These are phyloP conservation scores for Beroe forskalii DNA, from an alignment of 37 sponge, comb jelly and placozoan species.

Conservation along the genomic window DNA sequence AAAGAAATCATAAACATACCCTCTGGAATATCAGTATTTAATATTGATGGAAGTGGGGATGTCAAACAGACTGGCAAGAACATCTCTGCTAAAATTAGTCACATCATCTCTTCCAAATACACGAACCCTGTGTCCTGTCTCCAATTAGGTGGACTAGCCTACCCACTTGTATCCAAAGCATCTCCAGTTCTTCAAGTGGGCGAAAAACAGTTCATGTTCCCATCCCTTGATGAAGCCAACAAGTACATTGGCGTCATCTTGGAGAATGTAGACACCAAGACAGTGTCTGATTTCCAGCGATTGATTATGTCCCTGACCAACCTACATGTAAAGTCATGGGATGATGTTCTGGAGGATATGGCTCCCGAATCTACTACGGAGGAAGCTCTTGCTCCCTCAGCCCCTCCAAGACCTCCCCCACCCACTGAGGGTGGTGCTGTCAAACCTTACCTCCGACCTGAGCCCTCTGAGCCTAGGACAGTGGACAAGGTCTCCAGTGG, in stretches of 20 bases:
- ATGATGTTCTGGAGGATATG: slow-evolving; percentile 12
- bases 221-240: slow-evolving; percentile 44
- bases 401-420: slow-evolving; percentile 13
- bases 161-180: slow-evolving; percentile 53
- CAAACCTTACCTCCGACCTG: slow-evolving; percentile 8
- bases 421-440: background rate
- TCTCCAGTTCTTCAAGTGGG: slow-evolving; percentile 59
- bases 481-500: slow-evolving; percentile 57
- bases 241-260: slow-evolving; percentile 56
- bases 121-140: slow-evolving; percentile 61
- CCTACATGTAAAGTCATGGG: slow-evolving; percentile 57
- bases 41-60: slow-evolving; percentile 34
- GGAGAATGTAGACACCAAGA: slow-evolving; percentile 15
- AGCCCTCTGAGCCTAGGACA: slow-evolving; percentile 5
- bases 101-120: slow-evolving; percentile 58
- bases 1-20: slow-evolving; percentile 52
- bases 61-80: background rate
- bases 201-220: slow-evolving; percentile 65
- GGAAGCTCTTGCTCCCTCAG: background rate
- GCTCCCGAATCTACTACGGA: too few species aligned
- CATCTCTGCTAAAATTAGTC: slow-evolving; percentile 40
- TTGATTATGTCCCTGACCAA: slow-evolving; percentile 62
- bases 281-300: slow-evolving; percentile 3
- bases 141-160: slow-evolving; percentile 20
- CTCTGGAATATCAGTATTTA: background rate